Conservation (phyloP, 2,113 vertebrate species). For the Sceloporus undulatus region DNA sequence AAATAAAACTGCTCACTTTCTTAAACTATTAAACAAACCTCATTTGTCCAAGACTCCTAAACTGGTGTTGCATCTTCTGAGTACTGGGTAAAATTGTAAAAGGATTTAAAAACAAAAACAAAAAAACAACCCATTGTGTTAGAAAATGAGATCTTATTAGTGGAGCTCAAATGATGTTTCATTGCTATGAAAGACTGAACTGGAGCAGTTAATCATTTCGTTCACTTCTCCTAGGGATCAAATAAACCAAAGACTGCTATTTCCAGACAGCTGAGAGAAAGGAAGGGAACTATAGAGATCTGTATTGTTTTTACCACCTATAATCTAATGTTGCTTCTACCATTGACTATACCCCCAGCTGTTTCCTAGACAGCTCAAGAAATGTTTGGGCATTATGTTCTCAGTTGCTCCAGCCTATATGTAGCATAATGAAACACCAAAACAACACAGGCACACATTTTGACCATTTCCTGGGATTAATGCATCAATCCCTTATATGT, state of each 20-base stretch:
- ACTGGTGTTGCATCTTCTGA: neutral
- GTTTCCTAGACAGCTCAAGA: conserved; percentile 20
- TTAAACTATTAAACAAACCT: neutral
- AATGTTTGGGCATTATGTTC: conserved; percentile 68
- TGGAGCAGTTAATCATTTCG: conserved; percentile 22
- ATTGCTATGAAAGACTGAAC: conserved; percentile 15
- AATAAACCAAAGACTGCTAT: conserved; percentile 45
- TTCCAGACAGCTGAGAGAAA: conserved; percentile 36
- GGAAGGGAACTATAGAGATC: conserved; percentile 32
- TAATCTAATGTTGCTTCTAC: neutral
- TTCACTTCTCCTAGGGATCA: conserved; percentile 30
- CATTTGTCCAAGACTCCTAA: neutral
- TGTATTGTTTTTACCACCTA: conserved; percentile 46
- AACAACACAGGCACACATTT: conserved; percentile 43
- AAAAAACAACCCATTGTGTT: neutral
- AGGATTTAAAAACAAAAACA: neutral
- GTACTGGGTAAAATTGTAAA: neutral
- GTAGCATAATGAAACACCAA: conserved; percentile 57
- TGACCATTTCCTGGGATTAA: conserved; percentile 55
- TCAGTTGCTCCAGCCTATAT: conserved; percentile 52
- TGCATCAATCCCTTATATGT: neutral
- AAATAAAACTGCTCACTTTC: neutral
- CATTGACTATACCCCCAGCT: neutral
- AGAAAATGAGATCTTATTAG: conserved; percentile 14
- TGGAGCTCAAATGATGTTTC: conserved; percentile 28